phyloP scores from a whole-genome alignment of 1,140 invertebrate genomes.

The Drosophila elegans region DNA sequence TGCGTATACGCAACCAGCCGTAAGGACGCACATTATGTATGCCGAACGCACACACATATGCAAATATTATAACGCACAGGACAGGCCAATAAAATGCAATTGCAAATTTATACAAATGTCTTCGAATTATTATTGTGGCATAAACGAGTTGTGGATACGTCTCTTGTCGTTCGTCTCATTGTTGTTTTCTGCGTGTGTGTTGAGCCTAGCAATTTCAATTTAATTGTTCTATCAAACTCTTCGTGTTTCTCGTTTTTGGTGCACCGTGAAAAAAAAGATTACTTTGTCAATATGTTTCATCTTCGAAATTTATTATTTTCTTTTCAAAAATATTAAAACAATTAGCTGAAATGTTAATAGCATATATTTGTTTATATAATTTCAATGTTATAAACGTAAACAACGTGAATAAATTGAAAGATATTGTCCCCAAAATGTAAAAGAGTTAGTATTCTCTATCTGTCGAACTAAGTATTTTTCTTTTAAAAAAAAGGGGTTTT shows the following conservation, averaged over 20 bases:
- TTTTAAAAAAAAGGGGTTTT: no score
- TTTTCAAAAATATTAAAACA: no score
- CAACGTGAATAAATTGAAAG: no score
- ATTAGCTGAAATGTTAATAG: no score
- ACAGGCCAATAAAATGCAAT: slow-evolving; percentile 76
- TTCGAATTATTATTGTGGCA: slow-evolving; percentile 68
- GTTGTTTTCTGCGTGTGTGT: slow-evolving; percentile 18
- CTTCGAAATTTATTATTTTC: no score
- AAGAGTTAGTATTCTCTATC: no score
- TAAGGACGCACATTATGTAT: slow-evolving; percentile 45
- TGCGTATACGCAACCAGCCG: slow-evolving; percentile 51
- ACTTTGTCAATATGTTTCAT: no score
- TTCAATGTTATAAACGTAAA: no score
- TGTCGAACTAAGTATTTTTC: no score
- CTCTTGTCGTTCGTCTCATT: slow-evolving; percentile 40
- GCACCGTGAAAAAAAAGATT: slow-evolving; percentile 4
- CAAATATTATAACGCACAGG: slow-evolving; percentile 63
- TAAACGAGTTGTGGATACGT: slow-evolving; percentile 47
- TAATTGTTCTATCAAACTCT: slow-evolving; percentile 61
- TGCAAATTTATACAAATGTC: slow-evolving; percentile 81
- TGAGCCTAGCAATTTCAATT: slow-evolving; percentile 66
- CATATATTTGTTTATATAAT: no score
- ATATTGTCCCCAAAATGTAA: no score
- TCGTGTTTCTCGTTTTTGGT: slow-evolving; percentile 8
- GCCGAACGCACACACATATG: slow-evolving; percentile 49